These are phyloP conservation scores for Dicentrarchus labrax DNA, from an alignment of 2,113 vertebrate genomes.

Conservation along the genomic window DNA sequence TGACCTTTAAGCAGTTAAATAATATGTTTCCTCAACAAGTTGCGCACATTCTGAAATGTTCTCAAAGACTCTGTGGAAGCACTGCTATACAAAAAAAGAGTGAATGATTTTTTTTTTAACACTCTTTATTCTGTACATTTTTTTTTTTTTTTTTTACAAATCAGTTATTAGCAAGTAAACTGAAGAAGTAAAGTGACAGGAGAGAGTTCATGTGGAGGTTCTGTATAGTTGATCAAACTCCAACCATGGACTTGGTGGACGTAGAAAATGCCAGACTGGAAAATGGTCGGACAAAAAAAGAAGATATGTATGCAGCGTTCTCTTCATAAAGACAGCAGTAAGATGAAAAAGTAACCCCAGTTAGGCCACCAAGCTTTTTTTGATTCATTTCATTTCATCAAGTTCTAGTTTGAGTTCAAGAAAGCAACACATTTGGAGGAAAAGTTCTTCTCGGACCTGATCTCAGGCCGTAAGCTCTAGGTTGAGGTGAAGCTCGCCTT, in stretches of 20 bases:
- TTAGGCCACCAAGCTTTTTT: too few species aligned
- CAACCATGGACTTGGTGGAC: not conserved
- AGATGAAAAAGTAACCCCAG: not conserved
- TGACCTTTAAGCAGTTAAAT: slow-evolving; percentile 1
- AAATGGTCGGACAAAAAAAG: not conserved
- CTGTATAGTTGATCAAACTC: slow-evolving; percentile 6
- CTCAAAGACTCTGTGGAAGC: not conserved
- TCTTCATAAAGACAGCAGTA: not conserved
- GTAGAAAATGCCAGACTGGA: not conserved
- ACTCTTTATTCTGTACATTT: not conserved
- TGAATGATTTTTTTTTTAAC: too few species aligned
- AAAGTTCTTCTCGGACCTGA: not conserved
- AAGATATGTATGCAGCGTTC: not conserved
- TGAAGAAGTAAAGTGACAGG: not conserved
- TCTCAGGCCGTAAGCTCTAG: not conserved
- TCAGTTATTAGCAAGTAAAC: not conserved
- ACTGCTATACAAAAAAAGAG: not conserved
- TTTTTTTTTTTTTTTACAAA: not conserved
- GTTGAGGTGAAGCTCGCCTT: slow-evolving; percentile 27
- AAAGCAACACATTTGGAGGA: not conserved
- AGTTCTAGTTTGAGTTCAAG: not conserved
- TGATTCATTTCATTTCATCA: too few species aligned
- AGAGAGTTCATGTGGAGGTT: not conserved
- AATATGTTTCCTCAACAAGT: not conserved
- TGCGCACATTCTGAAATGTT: not conserved